Base-by-base conservation (phyloP, 2,113 vertebrate genomes). In the Arenaria interpres region DNA sequence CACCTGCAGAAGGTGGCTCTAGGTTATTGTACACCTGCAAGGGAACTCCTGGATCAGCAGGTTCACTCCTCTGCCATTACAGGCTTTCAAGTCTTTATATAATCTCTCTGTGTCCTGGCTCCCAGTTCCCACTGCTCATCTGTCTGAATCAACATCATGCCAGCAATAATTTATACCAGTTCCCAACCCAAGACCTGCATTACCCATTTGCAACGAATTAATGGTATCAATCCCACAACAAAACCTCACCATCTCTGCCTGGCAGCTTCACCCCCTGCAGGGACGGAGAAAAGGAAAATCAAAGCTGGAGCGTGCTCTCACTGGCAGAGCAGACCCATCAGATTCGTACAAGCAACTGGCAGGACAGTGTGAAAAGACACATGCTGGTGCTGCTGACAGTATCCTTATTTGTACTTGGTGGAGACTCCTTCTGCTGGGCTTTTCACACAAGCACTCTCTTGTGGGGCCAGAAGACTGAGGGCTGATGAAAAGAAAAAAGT, bases 391-490 rank as follows among this genome's bases (percentile, higher is more conserved):
- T 81, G 62, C 93, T 89, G 91, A 93, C 89, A 85, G 66, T 43
- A 25, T 85, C 81, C 91, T 79, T 82, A 43, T 93, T 96, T 85
- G 89, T 85, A 60, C 84, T 77, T 14, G 3, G 23, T 25, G 69
- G 60, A 92, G 73, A 27, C 8, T 14, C 59, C 30, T 94, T 90
- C 75, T 78, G 51, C 68, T 46, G 51, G 46, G 68, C 23, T 84
- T 91, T 94, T 81, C 68, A 45, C 80, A 95, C 95, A 95, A 81
- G 56, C 64, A 27, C 85, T 86, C 87, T 74, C 82, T 95, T 94
- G 76, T 92, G 95, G 35, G 60, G 85, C 64, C 79, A 84, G 60
- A 92, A 86, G 94, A 48, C 13, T 14, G 60, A 64, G 28, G 24
- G 50, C 7, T 63, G 51, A 67, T 14, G 54, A 62, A 90, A 69